These are phyloP conservation scores for Calephelis virginiensis DNA, from an alignment of 1,140 invertebrate genomes.

Conservation along the genomic window DNA sequence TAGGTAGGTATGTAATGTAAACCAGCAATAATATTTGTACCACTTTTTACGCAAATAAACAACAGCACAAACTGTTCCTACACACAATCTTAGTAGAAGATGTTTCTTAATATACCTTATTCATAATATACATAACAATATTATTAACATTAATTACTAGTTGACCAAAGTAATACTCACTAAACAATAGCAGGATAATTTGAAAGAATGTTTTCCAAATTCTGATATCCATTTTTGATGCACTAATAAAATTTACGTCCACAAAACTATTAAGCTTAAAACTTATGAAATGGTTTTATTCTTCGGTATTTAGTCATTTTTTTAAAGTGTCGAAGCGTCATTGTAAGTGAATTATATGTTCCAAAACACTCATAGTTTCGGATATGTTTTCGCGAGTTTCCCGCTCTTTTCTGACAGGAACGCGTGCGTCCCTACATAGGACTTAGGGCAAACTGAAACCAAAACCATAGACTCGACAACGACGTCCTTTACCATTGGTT, in stretches of 20 bases:
- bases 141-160: neutral
- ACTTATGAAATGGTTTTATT: neutral
- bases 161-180: neutral
- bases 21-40: too few species aligned
- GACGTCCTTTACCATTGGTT: neutral
- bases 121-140: neutral
- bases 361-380: slow-evolving; percentile 8
- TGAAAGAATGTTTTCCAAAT: slow-evolving; percentile 10
- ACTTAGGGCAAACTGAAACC: slow-evolving; percentile 2
- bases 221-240: slow-evolving; percentile 3
- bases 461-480: slow-evolving; percentile 2
- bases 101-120: too few species aligned
- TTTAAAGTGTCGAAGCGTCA: neutral
- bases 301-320: slow-evolving; percentile 1
- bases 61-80: too few species aligned
- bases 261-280: neutral
- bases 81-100: too few species aligned
- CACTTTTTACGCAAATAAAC: too few species aligned
- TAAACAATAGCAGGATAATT: slow-evolving; percentile 1
- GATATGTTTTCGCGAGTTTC: slow-evolving; percentile 4
- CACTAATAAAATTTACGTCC: slow-evolving; percentile 1
- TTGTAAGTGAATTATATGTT: neutral
- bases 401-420: slow-evolving; percentile 4
- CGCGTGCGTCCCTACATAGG: slow-evolving; percentile 1
- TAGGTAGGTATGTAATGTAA: too few species aligned